Evolutionary conservation across 2,888 invertebrate genomes (phyloP).

Genomic region (Drosophila dives): DNA sequence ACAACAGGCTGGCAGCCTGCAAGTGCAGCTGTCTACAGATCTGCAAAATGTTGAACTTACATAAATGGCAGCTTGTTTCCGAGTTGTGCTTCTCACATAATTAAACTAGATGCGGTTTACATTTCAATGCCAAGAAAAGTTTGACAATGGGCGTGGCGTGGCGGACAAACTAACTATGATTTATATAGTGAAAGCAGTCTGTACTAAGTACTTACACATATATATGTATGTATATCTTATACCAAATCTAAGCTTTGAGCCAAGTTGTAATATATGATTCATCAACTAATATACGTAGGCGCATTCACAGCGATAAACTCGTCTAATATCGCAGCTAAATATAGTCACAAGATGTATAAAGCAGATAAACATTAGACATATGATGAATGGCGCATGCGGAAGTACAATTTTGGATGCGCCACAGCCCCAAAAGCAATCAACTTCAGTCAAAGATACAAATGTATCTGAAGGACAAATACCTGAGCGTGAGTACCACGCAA

Average conservation of each 20-base stretch:
- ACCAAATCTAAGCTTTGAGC: background rate
- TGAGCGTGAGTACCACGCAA: slow-evolving; percentile 62
- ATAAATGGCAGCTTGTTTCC: slow-evolving; percentile 74
- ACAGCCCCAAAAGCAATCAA: slow-evolving; percentile 27
- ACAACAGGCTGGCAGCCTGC: slow-evolving; percentile 26
- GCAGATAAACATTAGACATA: slow-evolving; percentile 29
- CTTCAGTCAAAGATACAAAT: slow-evolving; percentile 43
- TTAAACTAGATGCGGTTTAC: slow-evolving; percentile 13
- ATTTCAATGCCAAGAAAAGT: slow-evolving; percentile 47
- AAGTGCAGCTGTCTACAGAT: slow-evolving; percentile 45
- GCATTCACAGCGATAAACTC: slow-evolving; percentile 41
- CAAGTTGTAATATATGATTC: slow-evolving; percentile 31
- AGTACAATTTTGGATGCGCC: slow-evolving; percentile 63
- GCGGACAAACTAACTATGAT: background rate
- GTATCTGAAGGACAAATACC: slow-evolving; percentile 69
- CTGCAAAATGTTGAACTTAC: slow-evolving; percentile 76
- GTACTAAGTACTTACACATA: background rate
- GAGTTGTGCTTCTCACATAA: slow-evolving; percentile 12
- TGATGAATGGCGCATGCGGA: slow-evolving; percentile 58
- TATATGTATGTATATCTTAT: background rate
- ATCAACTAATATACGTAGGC: slow-evolving; percentile 36
- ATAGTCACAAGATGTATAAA: slow-evolving; percentile 61
- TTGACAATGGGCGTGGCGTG: slow-evolving; percentile 35
- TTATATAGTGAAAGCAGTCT: slow-evolving; percentile 1
- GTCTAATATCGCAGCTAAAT: slow-evolving; percentile 63